Evolutionary conservation across 2,888 invertebrate species (phyloP).

Genomic region (Drymonia ruficornis): DNA sequence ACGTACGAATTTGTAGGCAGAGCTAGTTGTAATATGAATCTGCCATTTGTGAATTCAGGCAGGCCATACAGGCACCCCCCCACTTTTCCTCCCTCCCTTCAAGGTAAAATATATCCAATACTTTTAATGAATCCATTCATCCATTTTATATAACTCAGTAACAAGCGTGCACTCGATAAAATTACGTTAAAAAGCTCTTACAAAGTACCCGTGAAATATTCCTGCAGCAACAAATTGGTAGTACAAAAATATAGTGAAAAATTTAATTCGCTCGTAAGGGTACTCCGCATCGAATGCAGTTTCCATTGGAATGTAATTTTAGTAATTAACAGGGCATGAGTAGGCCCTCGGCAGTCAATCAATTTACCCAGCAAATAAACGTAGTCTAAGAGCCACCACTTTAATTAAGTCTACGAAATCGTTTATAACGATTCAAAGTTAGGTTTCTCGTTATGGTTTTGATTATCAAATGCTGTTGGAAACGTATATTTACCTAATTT

Average conservation of each 20-base stretch:
- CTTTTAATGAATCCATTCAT: too few relatives aligned
- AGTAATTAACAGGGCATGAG: constrained; percentile 24
- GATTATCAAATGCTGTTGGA: too few relatives aligned
- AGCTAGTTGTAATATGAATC: too few relatives aligned
- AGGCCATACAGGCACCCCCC: too few relatives aligned
- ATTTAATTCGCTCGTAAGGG: constrained; percentile 18
- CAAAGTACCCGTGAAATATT: background rate
- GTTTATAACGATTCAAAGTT: too few relatives aligned
- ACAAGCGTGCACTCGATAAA: background rate
- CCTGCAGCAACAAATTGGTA: background rate
- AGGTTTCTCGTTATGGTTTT: too few relatives aligned
- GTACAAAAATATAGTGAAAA: constrained; percentile 1
- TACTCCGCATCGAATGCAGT: constrained; percentile 17
- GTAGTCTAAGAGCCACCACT: constrained; percentile 6
- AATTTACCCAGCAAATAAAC: constrained; percentile 18
- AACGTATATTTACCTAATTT: too few relatives aligned
- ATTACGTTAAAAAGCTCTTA: background rate
- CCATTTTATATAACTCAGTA: background rate
- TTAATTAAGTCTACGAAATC: too few relatives aligned
- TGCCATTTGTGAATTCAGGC: too few relatives aligned
- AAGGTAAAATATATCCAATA: too few relatives aligned
- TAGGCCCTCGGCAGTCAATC: constrained; percentile 22
- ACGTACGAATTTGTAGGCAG: too few relatives aligned
- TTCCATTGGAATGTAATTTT: constrained; percentile 27
- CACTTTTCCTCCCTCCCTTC: too few relatives aligned